Evolutionary conservation across 2,888 invertebrate species (phyloP), one percentile per base, ranked within the genome.

Genomic region (Himalopsyche anomala): DNA sequence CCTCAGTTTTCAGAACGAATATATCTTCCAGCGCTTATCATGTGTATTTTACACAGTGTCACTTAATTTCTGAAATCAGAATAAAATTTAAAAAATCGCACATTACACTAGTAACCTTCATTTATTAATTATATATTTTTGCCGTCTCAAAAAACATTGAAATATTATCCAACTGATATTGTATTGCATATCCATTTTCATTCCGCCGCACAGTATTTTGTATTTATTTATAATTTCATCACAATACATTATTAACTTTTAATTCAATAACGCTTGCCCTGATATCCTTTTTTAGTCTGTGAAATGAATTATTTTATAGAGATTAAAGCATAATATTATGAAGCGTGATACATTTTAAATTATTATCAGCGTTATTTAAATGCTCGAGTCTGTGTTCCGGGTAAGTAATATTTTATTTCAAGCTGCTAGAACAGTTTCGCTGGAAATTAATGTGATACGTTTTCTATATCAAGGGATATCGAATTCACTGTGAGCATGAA

Each of bases 341-440:
- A 36, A 74, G 74, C 62, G n/a, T 62, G 9, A 28, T 62, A 28
- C 2, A 28, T 28, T n/a, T 28, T 62, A 28, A 62, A 62, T 62
- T 62, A 62, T 62, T 62, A 62, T 62, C 19, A 19, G 6, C n/a
- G 36, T 4, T 69, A 11, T 69, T 69, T 69, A 69, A 69, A 28
- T 36, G 12, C 69, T 69, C 28, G 36, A 36, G 28, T 62, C 19
- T 12, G 62, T 36, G 51, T 74, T 74, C 74, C 15, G 28, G 62
- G 15, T 15, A 51, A 74, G 38, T 74, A 28, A 36, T 74, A 28
- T 74, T 74, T 74, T 74, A 74, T 74, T 74, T 74, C 36, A 74
- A 12, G 11, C 28, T 74, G 38, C 36, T 15, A 15, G 38, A 74
- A 74, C 15, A 4, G 74, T 15, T 38, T 36, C 36, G 28, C 38